These are phyloP conservation scores for Sminthurides aquaticus DNA, from an alignment of 2,888 invertebrate species.

Conservation along the genomic window DNA sequence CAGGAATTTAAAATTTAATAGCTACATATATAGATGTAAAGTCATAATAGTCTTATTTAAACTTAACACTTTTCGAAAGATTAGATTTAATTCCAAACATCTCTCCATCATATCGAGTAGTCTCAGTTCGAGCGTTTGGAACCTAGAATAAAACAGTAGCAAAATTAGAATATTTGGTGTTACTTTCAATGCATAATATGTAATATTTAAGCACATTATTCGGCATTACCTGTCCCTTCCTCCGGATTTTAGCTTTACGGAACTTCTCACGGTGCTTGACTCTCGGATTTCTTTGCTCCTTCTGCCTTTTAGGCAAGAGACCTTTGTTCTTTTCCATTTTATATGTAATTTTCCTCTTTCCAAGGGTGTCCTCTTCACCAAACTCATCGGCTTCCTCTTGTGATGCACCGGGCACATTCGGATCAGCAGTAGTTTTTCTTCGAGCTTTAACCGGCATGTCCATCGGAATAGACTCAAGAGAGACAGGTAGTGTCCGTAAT, in stretches of 20 bases:
- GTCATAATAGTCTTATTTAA: conserved; percentile 59
- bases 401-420: too few species aligned
- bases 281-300: conserved; percentile 86
- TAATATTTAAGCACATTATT: conserved; percentile 29
- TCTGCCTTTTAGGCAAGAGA: conserved; percentile 79
- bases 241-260: conserved; percentile 80
- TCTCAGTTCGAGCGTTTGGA: conserved; percentile 72
- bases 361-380: conserved; percentile 27
- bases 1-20: background rate
- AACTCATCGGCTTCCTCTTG: conserved; percentile 15
- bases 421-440: conserved; percentile 15
- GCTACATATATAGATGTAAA: background rate
- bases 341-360: conserved; percentile 78
- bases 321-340: conserved; percentile 96
- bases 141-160: conserved; percentile 49
- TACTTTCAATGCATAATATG: background rate
- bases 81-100: conserved; percentile 85
- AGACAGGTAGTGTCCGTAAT: conserved; percentile 7
- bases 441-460: too few species aligned
- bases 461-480: conserved; percentile 16
- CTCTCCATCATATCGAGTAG: conserved; percentile 80
- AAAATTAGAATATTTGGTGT: background rate
- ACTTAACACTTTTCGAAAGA: conserved; percentile 80
- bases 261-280: conserved; percentile 90
- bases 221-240: conserved; percentile 88